Conservation (phyloP, 1,140 invertebrate genomes). For the Popillia japonica region DNA sequence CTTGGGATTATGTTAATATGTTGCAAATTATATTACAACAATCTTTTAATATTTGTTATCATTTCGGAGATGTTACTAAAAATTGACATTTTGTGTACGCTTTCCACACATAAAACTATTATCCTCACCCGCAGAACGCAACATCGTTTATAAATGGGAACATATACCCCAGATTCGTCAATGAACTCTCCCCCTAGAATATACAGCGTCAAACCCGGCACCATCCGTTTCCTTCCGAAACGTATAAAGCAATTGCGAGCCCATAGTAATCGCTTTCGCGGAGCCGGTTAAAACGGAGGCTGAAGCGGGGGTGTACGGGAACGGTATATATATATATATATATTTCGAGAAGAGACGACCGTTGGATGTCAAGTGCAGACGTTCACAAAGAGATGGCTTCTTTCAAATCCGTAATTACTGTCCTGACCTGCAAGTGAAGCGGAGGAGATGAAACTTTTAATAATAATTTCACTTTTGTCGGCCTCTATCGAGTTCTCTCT, state of each 20-base stretch:
- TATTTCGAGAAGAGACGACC: not conserved
- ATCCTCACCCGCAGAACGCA: no score
- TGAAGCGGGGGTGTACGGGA: not conserved
- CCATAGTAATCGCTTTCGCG: not conserved
- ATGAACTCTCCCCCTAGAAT: not conserved
- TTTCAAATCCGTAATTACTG: constrained; percentile 40
- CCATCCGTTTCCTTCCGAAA: constrained; percentile 35
- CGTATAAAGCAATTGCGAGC: constrained; percentile 36
- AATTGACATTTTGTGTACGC: no score
- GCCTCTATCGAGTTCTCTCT: not conserved
- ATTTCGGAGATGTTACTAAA: no score
- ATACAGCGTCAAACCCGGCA: not conserved
- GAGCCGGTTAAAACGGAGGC: not conserved
- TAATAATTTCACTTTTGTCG: constrained; percentile 28
- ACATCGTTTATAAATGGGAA: not conserved
- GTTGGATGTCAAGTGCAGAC: constrained; percentile 27
- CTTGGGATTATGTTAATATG: no score
- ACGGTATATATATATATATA: not conserved
- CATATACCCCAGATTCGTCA: not conserved
- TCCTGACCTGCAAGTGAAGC: constrained; percentile 41
- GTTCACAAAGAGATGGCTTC: constrained; percentile 38
- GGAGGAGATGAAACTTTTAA: constrained; percentile 38
- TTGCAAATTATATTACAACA: no score
- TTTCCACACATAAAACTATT: no score
- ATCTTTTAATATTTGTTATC: no score